A percentile compares a stretch with the other conserved stretches of the same genome.
These are phyloP conservation scores for Pelvicachromis taeniatus DNA, from an alignment of 2,113 vertebrate genomes.

Conservation along the genomic window DNA sequence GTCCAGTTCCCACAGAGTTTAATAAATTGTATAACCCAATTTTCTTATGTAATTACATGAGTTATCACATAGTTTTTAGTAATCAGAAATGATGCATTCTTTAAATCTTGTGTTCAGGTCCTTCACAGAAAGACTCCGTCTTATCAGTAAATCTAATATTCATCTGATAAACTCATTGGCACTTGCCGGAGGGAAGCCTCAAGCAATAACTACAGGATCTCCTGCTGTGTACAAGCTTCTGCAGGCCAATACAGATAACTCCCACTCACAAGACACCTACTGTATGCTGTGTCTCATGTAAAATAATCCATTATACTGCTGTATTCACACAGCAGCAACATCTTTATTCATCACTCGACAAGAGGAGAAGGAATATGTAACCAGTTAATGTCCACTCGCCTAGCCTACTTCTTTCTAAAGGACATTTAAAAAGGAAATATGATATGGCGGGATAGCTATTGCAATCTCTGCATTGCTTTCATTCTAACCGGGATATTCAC, in stretches of 20 bases:
- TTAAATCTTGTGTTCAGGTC: background rate
- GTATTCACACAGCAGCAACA: constrained; percentile 4
- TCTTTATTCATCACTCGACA: constrained; percentile 18
- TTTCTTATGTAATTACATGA: background rate
- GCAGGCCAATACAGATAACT: constrained; percentile 34
- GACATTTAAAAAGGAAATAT: background rate
- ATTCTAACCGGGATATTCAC: background rate
- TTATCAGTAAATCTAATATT: constrained; percentile 55
- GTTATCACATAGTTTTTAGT: background rate
- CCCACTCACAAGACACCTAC: constrained; percentile 3
- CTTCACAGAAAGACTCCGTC: background rate
- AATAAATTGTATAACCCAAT: background rate
- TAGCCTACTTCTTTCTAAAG: background rate
- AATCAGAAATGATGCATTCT: constrained; percentile 15
- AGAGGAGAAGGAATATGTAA: background rate
- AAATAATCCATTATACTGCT: constrained; percentile 9
- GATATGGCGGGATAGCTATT: background rate
- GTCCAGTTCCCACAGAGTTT: background rate
- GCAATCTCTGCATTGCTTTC: background rate
- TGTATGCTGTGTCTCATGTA: background rate
- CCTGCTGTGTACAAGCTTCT: constrained; percentile 44
- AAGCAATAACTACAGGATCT: constrained; percentile 48
- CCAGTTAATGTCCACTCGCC: constrained; percentile 17
- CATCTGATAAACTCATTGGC: constrained; percentile 63
- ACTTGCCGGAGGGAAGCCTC: constrained; percentile 50